These are phyloP conservation scores for Patiria pectinifera DNA, from an alignment of 53 echinoderm and acorn worm genomes.

Conservation along the genomic window DNA sequence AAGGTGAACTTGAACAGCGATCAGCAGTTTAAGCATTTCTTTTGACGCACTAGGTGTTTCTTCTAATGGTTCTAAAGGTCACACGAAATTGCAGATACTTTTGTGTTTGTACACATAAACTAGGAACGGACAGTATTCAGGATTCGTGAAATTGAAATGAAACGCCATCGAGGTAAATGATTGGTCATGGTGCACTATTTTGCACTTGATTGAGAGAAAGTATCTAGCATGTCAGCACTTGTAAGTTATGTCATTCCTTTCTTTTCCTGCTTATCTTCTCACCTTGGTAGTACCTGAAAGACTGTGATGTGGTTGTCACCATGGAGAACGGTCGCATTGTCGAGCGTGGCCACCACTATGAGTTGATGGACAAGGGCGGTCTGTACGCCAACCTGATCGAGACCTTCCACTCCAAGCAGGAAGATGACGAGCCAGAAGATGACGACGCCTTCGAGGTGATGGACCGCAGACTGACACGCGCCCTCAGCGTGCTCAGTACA, in stretches of 20 bases:
- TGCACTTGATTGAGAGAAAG: too few species aligned
- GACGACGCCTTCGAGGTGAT: conserved; percentile 12
- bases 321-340: conserved; percentile 80
- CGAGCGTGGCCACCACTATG: conserved; percentile 74
- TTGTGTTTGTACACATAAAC: too few species aligned
- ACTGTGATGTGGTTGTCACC: conserved; percentile 80
- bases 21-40: too few species aligned
- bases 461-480: conserved; percentile 32
- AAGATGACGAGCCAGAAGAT: conserved; percentile 65
- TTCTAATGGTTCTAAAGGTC: too few species aligned
- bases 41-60: too few species aligned
- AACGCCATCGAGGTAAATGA: too few species aligned
- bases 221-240: background rate
- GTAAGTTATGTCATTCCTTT: background rate
- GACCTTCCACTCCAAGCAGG: conserved; percentile 82
- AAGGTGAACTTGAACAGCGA: too few species aligned
- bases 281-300: conserved; percentile 81
- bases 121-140: too few species aligned
- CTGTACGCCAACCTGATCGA: conserved; percentile 82
- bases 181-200: too few species aligned
- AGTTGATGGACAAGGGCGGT: conserved; percentile 73
- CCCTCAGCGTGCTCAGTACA: conserved; percentile 45
- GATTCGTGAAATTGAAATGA: too few species aligned
- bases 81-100: too few species aligned
- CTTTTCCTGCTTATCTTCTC: background rate